Percentiles rank a stretch among this genome's conserved stretches.
phyloP scores from a whole-genome alignment of 2,888 invertebrate genomes.

The Drosophila mimetica region DNA sequence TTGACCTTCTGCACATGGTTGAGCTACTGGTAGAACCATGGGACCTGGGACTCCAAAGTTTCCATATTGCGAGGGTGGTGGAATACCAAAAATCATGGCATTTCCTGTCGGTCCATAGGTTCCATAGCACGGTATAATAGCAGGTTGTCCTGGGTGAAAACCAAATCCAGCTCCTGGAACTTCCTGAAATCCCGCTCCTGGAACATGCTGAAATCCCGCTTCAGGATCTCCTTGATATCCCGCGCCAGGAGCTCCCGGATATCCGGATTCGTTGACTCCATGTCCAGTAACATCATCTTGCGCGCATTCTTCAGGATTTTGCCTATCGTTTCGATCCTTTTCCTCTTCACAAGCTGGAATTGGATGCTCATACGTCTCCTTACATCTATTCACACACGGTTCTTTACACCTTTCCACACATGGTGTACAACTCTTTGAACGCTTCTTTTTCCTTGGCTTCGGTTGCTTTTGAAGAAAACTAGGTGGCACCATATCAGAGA shows the following conservation, averaged over 20 bases:
- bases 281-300: not conserved
- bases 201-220: not conserved
- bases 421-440: not conserved
- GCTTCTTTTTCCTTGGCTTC: constrained; percentile 4
- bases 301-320: not conserved
- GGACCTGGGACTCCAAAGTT: not conserved
- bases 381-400: not conserved
- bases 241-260: not conserved
- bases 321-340: not conserved
- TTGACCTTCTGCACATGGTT: not conserved
- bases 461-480: constrained; percentile 47
- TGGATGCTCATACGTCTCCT: not conserved
- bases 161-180: not conserved
- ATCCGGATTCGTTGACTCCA: too few species aligned
- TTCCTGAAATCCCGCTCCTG: not conserved
- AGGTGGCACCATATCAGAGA: constrained; percentile 55
- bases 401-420: not conserved
- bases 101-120: not conserved
- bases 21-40: not conserved
- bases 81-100: not conserved
- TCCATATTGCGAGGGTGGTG: not conserved
- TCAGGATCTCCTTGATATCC: not conserved
- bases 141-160: not conserved
- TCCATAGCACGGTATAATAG: not conserved
- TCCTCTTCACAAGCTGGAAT: not conserved